Evolutionary conservation across 2,888 invertebrate species (phyloP), one percentile per base, ranked within the genome.

Genomic region (Fragum fragum): DNA sequence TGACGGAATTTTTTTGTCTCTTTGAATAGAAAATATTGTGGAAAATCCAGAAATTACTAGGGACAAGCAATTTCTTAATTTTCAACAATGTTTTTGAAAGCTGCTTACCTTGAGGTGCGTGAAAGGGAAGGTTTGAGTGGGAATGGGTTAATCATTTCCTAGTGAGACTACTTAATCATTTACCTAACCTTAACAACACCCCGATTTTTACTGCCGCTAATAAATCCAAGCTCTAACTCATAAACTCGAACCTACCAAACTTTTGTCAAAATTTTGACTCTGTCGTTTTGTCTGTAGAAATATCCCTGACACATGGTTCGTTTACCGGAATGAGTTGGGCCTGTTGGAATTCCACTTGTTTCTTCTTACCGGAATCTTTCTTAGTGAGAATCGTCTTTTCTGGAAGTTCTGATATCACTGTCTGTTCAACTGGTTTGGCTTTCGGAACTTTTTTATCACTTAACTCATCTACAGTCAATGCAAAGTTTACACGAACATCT

Each of bases 271-370:
- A 68, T 39, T 53, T 32, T 18, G 74, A 74, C 32, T 74, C 74
- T 21, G 66, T 52, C 16, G 74, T 74, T 42, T 47, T 73, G 18
- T 74, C 74, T 32, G 52, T 36, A n/a, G 29, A 21, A 23, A 32
- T 39, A 47, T 74, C 74, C 74, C 68, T 76, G 74, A 52, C 74
- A 29, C 53, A 66, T 18, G 76, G 26, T 59, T 83, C 82, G 55
- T 63, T 72, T 29, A 85, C 77, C 69, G 85, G 85, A 81, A 85
- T 80, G 59, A 85, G 80, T 59, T 81, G 76, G 32, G 85, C 85
- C 69, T 82, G 76, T 32, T 85, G 80, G 70, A 85, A 85, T 53
- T 79, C 80, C 32, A 69, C 76, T 28, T 80, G 73, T 28, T 73
- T 52, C 57, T 53, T 74, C 66, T 77, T 75, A 21, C 42, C 39